Evolutionary conservation across 2,888 invertebrate genomes (phyloP), one percentile per base, ranked within the genome.

Genomic region (Microdon myrmicae): DNA sequence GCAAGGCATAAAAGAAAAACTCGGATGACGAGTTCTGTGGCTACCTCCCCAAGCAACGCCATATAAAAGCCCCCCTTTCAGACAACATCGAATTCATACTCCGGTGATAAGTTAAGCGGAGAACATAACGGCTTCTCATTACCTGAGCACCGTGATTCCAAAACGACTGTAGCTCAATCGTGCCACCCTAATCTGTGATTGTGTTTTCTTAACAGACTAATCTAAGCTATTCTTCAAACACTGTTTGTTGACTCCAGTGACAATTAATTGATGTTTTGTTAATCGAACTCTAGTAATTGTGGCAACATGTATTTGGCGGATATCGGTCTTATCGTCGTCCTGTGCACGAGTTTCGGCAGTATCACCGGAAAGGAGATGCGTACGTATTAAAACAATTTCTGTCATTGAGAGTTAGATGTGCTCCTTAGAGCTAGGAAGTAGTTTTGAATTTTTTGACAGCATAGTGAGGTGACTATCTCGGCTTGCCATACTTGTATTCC

Each of bases 51-150:
- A 37, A 45, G 37, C 47, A 51, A 51, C 43, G 51, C 56, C 37
- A 58, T 64, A 61, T 64, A 64, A 64, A 60, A 64, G 64, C 64
- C 58, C 58, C 17, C 41, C 56, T 64, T 64, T n/a, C n/a, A 47
- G 58, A 58, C 60, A 56, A 67, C 68, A 64, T 60, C 60, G 59
- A 66, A 67, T 68, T 68, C 69, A 70, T 61, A 69, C 55, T 51
- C 35, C 45, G 31, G 39, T 68, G 68, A 69, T 64, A 67, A 68
- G 44, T 70, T 61, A 51, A 51, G 45, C 66, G 38, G 67, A 69
- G 69, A 70, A 70, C 67, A 61, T 47, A 45, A 58, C 29, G 32
- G 48, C 23, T 34, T n/a, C n/a, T n/a, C n/a, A n/a, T n/a, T n/a
- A n/a, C n/a, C n/a, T n/a, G n/a, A n/a, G n/a, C n/a, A n/a, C n/a